phyloP scores from a whole-genome alignment of 2,113 vertebrate species.

The Rissa tridactyla region DNA sequence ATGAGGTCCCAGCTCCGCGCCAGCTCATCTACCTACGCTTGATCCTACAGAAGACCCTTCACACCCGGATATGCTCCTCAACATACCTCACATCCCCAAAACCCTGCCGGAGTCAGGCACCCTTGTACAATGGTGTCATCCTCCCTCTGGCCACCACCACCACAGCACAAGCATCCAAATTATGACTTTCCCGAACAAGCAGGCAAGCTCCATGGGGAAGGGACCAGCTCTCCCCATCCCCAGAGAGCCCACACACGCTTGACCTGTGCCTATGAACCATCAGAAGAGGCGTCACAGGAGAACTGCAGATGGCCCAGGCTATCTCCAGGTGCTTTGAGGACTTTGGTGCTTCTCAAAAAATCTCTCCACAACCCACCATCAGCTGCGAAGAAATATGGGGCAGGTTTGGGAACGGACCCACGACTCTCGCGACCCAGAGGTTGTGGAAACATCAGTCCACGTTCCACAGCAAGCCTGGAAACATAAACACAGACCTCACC shows the following conservation, averaged over 20 bases:
- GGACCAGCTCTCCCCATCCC: neutral
- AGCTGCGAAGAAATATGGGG: neutral
- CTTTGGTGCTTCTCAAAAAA: neutral
- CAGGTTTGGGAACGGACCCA: neutral
- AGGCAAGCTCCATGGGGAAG: neutral
- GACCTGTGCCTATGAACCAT: accelerated
- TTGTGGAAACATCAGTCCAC: accelerated
- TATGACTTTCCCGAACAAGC: accelerated
- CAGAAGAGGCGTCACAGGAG: accelerated
- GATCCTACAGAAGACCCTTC: neutral
- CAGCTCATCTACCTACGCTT: neutral
- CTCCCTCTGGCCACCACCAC: neutral
- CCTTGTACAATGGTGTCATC: accelerated
- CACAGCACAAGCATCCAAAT: neutral
- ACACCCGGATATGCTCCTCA: neutral
- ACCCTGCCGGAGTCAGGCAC: neutral
- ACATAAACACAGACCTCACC: neutral
- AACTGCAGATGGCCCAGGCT: neutral
- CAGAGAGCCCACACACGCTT: accelerated
- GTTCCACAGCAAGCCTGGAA: neutral
- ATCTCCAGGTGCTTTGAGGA: neutral
- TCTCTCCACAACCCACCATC: neutral
- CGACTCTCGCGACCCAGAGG: accelerated
- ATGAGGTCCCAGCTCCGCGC: neutral
- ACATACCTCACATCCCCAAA: neutral